Evolutionary conservation across 1,140 invertebrate genomes (phyloP).

Genomic region (Bicyclus anynana): DNA sequence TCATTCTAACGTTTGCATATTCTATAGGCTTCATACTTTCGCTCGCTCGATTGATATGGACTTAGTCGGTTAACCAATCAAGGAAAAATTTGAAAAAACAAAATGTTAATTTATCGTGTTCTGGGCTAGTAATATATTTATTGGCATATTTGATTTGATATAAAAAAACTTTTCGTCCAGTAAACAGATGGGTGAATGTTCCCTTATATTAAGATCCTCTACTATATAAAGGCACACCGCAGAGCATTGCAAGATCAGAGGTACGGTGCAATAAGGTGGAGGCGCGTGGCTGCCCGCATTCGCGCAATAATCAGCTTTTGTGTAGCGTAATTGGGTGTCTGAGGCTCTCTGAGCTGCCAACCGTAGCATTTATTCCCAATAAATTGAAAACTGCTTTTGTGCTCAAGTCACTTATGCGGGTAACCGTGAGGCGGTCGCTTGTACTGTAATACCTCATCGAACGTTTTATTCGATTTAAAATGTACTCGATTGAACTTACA

Average conservation of each 20-base stretch:
- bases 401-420: constrained; percentile 57
- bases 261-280: constrained; percentile 4
- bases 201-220: no score
- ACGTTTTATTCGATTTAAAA: neutral
- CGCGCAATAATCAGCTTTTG: constrained; percentile 74
- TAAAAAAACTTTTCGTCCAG: no score
- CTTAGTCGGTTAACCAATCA: no score
- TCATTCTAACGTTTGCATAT: no score
- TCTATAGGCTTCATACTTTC: no score
- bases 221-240: constrained; percentile 28
- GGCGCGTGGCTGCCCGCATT: constrained; percentile 46
- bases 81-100: no score
- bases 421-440: constrained; percentile 9
- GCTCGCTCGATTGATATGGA: no score
- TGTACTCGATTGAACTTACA: neutral
- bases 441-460: neutral
- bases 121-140: no score
- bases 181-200: no score
- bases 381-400: constrained; percentile 74
- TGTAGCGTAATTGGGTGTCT: constrained; percentile 74
- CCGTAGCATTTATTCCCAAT: constrained; percentile 73
- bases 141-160: no score
- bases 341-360: constrained; percentile 75
- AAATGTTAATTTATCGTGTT: no score
- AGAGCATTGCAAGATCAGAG: constrained; percentile 5